These are phyloP conservation scores for Uloborus diversus DNA, from an alignment of 1,140 invertebrate genomes.

Conservation along the genomic window DNA sequence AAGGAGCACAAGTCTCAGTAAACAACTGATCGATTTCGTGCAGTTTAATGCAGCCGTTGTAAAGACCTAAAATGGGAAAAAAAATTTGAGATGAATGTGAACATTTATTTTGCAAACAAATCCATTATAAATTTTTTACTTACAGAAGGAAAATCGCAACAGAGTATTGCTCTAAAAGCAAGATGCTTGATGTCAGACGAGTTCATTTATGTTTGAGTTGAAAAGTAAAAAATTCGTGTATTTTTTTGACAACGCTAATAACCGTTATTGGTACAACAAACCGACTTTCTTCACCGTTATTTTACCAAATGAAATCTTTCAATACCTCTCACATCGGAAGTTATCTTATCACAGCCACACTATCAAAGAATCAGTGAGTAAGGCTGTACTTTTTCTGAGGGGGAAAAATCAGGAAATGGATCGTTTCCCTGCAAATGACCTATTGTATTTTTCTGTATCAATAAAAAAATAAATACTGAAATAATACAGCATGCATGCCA, in stretches of 20 bases:
- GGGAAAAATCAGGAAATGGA: too few relatives aligned
- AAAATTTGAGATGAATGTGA: background rate
- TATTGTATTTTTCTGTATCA: too few relatives aligned
- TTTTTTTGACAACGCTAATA: background rate
- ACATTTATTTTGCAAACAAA: background rate
- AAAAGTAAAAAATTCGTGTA: background rate
- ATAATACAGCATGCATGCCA: too few relatives aligned
- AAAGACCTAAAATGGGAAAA: constrained; percentile 71
- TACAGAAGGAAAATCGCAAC: background rate
- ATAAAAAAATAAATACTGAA: too few relatives aligned
- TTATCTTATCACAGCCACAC: too few relatives aligned
- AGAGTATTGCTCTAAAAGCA: background rate
- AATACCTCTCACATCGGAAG: too few relatives aligned
- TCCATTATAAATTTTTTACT: background rate
- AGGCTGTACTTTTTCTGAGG: too few relatives aligned
- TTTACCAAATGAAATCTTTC: too few relatives aligned
- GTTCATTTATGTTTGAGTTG: background rate
- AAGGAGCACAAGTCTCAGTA: constrained; percentile 73
- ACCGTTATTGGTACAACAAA: too few relatives aligned
- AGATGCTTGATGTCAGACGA: background rate
- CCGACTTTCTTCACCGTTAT: too few relatives aligned
- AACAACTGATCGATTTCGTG: constrained; percentile 61
- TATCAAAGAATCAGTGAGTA: too few relatives aligned
- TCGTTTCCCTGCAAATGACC: too few relatives aligned
- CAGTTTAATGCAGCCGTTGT: constrained; percentile 76